Base-by-base conservation (phyloP, 2,888 invertebrate species). In the Tetanocera ferruginea region DNA sequence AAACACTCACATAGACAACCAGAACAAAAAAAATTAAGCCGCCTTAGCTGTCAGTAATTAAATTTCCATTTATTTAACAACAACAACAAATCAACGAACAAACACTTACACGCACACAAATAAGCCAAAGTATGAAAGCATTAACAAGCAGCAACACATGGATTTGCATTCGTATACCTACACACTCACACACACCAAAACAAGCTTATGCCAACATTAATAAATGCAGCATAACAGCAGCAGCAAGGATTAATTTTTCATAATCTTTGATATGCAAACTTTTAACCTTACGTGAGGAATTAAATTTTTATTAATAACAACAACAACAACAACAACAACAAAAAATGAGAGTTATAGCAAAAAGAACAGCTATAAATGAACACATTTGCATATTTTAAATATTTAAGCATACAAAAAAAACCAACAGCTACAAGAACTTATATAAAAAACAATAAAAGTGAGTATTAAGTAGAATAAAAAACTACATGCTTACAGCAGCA, bases 51-150 rank as follows among this genome's bases (percentile, higher is more conserved):
- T 52, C 5, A 23, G 51, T 62, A 64, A 51, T 74, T 74, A 74
- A 74, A 74, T 64, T 51, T 62, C 19, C 74, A 74, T 64, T 62
- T 73, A 73, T 62, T 62, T 49, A 62, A 43, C 57, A 43, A 67
- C 34, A 67, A 31, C 19, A 23, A 55, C 1, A 8, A 1, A 55
- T 11, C 55, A 55, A n/a, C 2, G 19, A 55, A 55, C 55, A 19
- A 5, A n/a, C 55, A 55, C 55, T n/a, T n/a, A 55, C 8, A 8
- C 55, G 17, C n/a, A 55, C 55, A 8, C 55, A 55, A 5, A 55
- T 9, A 6, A 52, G 17, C 55, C n/a, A 55, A n/a, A 0, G 8
- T 28, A 55, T 34, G 5, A 11, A 43, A 2, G 14, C 9, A 37
- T 37, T 6, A 37, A 37, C 37, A 37, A 8, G 37, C 8, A 37